phyloP scores from a whole-genome alignment of 2,888 invertebrate species.

The Cetonia aurata region DNA sequence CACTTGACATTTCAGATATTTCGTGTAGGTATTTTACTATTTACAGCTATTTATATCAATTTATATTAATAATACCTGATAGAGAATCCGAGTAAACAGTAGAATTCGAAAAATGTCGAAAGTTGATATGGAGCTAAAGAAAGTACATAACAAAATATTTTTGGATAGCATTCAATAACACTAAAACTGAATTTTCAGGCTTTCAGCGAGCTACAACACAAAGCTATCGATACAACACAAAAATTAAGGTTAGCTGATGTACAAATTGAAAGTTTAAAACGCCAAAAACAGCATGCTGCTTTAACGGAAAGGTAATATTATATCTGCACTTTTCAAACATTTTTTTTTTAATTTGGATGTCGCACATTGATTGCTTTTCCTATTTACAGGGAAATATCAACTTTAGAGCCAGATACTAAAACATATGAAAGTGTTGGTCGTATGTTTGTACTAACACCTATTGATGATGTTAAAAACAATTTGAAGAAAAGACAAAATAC shows the following conservation, averaged over 20 bases:
- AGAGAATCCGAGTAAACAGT: background rate
- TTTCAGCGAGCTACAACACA: constrained; percentile 84
- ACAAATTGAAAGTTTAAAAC: constrained; percentile 78
- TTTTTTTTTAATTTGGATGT: background rate
- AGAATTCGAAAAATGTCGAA: constrained; percentile 55
- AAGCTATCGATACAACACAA: constrained; percentile 84
- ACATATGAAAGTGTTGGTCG: constrained; percentile 87
- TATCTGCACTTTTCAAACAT: constrained; percentile 55
- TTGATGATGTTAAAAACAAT: constrained; percentile 74
- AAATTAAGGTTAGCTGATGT: constrained; percentile 84
- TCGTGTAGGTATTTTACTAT: too few species aligned
- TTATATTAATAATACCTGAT: too few species aligned
- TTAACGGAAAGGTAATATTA: constrained; percentile 78
- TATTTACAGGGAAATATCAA: constrained; percentile 69
- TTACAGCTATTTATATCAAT: too few species aligned
- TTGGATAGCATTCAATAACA: background rate
- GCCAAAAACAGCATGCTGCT: constrained; percentile 74
- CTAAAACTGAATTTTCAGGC: constrained; percentile 67
- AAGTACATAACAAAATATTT: constrained; percentile 55
- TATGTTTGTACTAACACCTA: constrained; percentile 83
- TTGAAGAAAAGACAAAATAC: constrained; percentile 72
- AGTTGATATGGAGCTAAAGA: constrained; percentile 66
- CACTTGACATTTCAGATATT: too few species aligned
- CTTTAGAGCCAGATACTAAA: constrained; percentile 74
- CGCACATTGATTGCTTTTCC: constrained; percentile 18